Evolutionary conservation across 2,113 vertebrate species (phyloP).

Genomic region (Saguinus midas): DNA sequence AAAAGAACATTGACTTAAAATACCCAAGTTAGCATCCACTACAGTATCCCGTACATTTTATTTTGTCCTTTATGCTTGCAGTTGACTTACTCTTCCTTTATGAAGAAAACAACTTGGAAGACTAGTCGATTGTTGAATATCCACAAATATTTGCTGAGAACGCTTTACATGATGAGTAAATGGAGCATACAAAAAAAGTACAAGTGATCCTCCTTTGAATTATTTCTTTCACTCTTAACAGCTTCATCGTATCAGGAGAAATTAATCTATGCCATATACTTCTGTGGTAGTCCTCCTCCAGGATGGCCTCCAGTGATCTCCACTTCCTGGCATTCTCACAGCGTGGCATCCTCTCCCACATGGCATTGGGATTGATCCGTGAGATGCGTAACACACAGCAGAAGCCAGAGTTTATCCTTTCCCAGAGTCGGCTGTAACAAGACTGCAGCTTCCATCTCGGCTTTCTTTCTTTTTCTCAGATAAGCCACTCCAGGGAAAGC

Average conservation of each 20-base stretch:
- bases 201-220: neutral
- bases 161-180: neutral
- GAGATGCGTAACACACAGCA: neutral
- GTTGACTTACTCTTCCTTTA: neutral
- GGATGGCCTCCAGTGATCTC: neutral
- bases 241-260: neutral
- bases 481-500: neutral
- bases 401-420: neutral
- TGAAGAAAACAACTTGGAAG: neutral
- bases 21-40: neutral
- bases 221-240: neutral
- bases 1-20: neutral
- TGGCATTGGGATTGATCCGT: rapidly evolving
- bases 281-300: neutral
- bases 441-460: neutral
- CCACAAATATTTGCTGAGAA: neutral
- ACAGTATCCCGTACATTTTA: neutral
- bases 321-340: no score
- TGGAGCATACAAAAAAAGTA: neutral
- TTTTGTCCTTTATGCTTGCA: neutral
- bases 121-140: neutral
- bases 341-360: neutral
- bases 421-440: neutral
- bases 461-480: neutral
- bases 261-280: neutral